Evolutionary conservation across 2,888 invertebrate species (phyloP), one percentile per base, ranked within the genome.

Genomic region (Asteroscopus sphinx): DNA sequence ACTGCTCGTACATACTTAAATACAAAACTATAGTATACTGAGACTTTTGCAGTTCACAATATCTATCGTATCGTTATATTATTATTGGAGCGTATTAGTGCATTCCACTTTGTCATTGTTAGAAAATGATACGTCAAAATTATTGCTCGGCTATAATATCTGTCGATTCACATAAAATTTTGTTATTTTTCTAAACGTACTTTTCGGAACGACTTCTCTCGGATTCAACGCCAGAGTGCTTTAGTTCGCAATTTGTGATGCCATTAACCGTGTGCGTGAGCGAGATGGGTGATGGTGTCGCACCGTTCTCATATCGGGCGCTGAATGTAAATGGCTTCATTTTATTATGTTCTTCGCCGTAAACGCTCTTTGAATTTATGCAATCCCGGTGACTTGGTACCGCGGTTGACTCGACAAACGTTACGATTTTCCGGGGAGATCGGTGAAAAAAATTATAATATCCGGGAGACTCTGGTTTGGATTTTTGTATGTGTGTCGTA

Each of bases 261-360:
- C 88, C 87, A 91, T 92, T 91, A 91, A 76, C 82, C 77, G 80
- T 76, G 86, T 76, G 92, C 81, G 87, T 81, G 88, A 91, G 81
- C 39, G 88, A 82, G 91, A 89, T 67, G 74, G 73, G 68, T 53
- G 64, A 82, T 85, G 78, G 76, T 70, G 77, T 71, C 73, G 77
- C 72, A 72, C 85, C 76, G 78, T 78, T 88, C 84, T 75, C 79
- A 81, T 82, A 82, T 81, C 87, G 80, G 82, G 83, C 80, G 82
- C 82, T 90, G 92, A 93, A 93, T 92, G 89, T 88, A 91, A 93
- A 93, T 92, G 87, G 88, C 91, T 92, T 91, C 92, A 93, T 93
- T 93, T 92, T 88, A 90, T 91, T 91, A 90, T 89, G 87, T 88
- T 89, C 83, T 81, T 81, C 82, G 83, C 75, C 80, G 87, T 88